Base-by-base conservation (phyloP, 2,888 invertebrate species). In the Diploptera punctata region DNA sequence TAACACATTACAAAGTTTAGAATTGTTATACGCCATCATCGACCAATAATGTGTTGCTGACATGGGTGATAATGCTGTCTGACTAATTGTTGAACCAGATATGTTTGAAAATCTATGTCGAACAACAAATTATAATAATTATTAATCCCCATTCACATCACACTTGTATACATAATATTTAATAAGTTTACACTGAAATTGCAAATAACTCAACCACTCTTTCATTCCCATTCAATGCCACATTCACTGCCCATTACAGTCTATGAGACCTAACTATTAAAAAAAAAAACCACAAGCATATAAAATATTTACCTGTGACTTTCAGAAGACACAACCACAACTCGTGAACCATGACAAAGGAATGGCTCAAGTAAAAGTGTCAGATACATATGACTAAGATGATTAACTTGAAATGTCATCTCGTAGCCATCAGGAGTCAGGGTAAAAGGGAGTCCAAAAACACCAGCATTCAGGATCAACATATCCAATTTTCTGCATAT, bases 271-370 rank as follows among this genome's bases (percentile, higher is more conserved):
- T n/a, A n/a, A n/a, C n/a, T n/a, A n/a, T n/a, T n/a, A n/a, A n/a
- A n/a, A n/a, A n/a, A n/a, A n/a, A n/a, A n/a, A n/a, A n/a, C n/a
- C n/a, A n/a, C n/a, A n/a, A n/a, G n/a, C n/a, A n/a, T n/a, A n/a
- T n/a, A n/a, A n/a, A n/a, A 54, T 16, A 57, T 18, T 78, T 82
- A 94, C 93, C 93, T 90, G 81, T 97, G 97, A 1, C 95, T 94
- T 83, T 96, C 93, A 7, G 97, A 97, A 1, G 97, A 92, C 0
- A 98, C 87, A 78, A 97, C 89, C 2, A 97, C 88, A 43, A 98
- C 90, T 78, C 97, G 87, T 7, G 87, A 81, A 54, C 85, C 84
- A 0, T 90, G 87, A 1, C 89, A 90, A 65, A 97, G 84, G 33
- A 92, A 79, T 1, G 91, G 87, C 77, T 92, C 89, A 60, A 97